phyloP scores from a whole-genome alignment of 2,888 invertebrate genomes.

The Isoperla grammatica region DNA sequence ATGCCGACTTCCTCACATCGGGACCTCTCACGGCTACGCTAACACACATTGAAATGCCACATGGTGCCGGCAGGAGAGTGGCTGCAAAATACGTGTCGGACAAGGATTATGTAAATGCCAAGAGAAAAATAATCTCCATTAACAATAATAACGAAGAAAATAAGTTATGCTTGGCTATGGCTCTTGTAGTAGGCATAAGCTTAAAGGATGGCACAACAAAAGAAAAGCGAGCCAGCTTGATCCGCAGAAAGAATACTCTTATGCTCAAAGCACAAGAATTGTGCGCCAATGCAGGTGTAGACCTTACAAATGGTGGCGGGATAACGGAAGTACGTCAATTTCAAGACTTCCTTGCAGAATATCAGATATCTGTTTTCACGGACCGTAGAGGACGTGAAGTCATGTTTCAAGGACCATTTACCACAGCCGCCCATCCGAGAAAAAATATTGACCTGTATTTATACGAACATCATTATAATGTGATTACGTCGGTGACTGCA shows the following conservation, averaged over 20 bases:
- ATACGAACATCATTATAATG: conserved; percentile 2
- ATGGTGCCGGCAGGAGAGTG: not conserved
- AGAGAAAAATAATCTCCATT: not conserved
- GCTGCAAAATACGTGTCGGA: not conserved
- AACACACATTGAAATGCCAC: not conserved
- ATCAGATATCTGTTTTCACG: not conserved
- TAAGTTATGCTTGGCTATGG: conserved; percentile 9
- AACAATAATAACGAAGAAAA: not conserved
- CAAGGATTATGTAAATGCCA: not conserved
- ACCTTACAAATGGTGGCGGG: conserved; percentile 8
- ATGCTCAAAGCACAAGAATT: not conserved
- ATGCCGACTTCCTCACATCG: conserved; percentile 1
- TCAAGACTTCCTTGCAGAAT: not conserved
- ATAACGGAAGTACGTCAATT: not conserved
- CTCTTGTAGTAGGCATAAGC: conserved; percentile 3
- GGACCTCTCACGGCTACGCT: not conserved
- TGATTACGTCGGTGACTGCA: not conserved
- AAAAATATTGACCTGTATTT: conserved; percentile 4
- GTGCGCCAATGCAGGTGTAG: not conserved
- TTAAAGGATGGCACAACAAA: not conserved
- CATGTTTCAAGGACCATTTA: too few species aligned
- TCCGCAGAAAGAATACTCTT: not conserved
- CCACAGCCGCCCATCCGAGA: not conserved
- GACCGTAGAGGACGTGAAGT: too few species aligned
- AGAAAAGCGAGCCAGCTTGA: not conserved